A percentile compares a stretch with the other conserved stretches of the same genome.
Conservation (phyloP, 2,888 invertebrate genomes). For the Ochropleura leucogaster region DNA sequence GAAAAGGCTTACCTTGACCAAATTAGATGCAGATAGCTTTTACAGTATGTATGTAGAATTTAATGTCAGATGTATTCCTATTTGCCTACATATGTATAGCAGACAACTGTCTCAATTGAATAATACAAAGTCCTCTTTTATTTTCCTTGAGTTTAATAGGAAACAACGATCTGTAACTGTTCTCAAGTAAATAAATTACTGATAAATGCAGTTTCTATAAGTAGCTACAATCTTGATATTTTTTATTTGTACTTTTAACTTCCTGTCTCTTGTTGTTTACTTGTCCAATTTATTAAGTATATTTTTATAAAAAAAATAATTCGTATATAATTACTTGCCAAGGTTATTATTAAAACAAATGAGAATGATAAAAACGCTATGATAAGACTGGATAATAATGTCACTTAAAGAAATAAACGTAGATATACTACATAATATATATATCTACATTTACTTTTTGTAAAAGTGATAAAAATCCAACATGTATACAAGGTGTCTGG, state of each 20-base stretch:
- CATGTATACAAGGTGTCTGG: no score
- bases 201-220: conserved; percentile 43
- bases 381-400: not conserved
- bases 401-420: not conserved
- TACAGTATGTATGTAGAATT: conserved; percentile 18
- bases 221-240: not conserved
- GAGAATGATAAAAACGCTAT: not conserved
- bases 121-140: conserved; percentile 53
- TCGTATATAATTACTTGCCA: not conserved
- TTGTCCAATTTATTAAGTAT: conserved; percentile 4
- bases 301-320: not conserved
- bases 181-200: conserved; percentile 40
- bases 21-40: conserved; percentile 20
- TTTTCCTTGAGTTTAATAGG: conserved; percentile 34
- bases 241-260: conserved; percentile 14
- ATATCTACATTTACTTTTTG: not conserved
- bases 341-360: not conserved
- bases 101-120: conserved; percentile 46
- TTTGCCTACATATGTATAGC: conserved; percentile 4
- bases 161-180: conserved; percentile 22
- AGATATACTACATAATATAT: no score
- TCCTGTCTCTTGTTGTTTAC: not conserved
- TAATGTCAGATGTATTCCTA: conserved; percentile 17
- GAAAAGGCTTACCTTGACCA: conserved; percentile 30
- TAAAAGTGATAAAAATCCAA: not conserved